Base-by-base conservation (phyloP, 2,797 vertebrate species). In the Ctenosaura bakeri region DNA sequence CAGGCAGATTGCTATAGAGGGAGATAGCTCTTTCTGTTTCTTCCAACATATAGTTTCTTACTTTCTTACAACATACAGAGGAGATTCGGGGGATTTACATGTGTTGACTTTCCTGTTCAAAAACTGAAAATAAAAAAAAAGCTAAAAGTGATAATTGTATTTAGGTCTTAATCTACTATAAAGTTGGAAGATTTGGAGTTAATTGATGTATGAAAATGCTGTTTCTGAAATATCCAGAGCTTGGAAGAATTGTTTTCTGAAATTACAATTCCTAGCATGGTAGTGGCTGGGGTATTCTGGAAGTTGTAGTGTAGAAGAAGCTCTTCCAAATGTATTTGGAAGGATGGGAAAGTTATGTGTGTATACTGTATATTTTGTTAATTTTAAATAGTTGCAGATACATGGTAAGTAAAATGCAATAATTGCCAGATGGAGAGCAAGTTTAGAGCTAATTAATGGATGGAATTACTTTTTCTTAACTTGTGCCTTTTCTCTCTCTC, bases 291-390 rank as follows among this genome's bases (percentile, higher is more conserved):
- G 66, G 66, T 29, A 32, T 69, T 69, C 66, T 69, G 29, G 29
- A 29, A 69, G 8, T 32, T 69, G 26, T 69, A 69, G 66, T 69
- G 4, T 29, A 32, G 29, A 69, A 69, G 66, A 32, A 69, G 66
- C 66, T 32, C 66, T 69, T 69, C 66, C 66, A 24, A 69, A 69
- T 69, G 13, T 32, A 2, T 26, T 50, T 73, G 32, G 22, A 69
- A 80, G 42, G 71, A n/a, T 18, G 86, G n/a, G n/a, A 50, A 46
- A 22, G 29, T 83, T 42, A 64, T 32, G 59, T 71, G 20, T 29
- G 9, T n/a, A 76, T 64, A 46, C 12, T 64, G 59, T 87, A 54
- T 90, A 54, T 90, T 83, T 83, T 83, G 14, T 32, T 26, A 54
- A 4, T 78, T 3, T 78, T 92, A n/a, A 56, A 52, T 82, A 54